These are phyloP conservation scores for Alethe castanea DNA, from an alignment of 2,113 vertebrate species.

Conservation along the genomic window DNA sequence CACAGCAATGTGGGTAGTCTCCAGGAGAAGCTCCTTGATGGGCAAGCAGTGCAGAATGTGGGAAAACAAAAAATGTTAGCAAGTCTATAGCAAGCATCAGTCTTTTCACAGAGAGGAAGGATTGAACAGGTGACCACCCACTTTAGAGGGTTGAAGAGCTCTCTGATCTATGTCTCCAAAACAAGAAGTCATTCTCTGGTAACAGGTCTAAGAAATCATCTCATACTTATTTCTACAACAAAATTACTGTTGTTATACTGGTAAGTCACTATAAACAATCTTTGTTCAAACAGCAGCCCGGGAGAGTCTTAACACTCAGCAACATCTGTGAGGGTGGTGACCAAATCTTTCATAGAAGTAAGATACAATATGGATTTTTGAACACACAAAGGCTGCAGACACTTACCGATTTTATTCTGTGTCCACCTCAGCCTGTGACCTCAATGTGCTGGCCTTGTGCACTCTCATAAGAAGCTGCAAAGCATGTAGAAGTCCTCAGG, in stretches of 20 bases:
- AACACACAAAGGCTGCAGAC: not conserved
- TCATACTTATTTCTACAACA: not conserved
- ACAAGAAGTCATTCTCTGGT: not conserved
- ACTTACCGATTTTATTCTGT: not conserved
- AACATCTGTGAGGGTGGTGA: fast-evolving
- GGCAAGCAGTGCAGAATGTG: not conserved
- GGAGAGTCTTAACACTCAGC: not conserved
- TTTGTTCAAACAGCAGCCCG: not conserved
- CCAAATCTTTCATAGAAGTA: not conserved
- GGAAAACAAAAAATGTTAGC: not conserved
- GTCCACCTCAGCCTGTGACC: not conserved
- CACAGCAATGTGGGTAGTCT: not conserved
- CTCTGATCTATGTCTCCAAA: not conserved
- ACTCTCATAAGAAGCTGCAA: not conserved
- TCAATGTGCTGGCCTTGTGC: not conserved
- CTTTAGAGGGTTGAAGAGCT: not conserved
- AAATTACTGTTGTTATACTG: not conserved
- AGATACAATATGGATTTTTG: not conserved
- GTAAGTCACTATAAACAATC: not conserved
- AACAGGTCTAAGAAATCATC: not conserved
- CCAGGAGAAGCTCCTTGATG: not conserved
- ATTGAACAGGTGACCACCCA: not conserved
- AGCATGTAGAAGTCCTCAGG: not conserved
- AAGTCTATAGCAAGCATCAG: not conserved
- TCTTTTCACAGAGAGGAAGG: not conserved